These are phyloP conservation scores for Drosophila picticornis DNA, from an alignment of 2,888 invertebrate species.

Conservation along the genomic window DNA sequence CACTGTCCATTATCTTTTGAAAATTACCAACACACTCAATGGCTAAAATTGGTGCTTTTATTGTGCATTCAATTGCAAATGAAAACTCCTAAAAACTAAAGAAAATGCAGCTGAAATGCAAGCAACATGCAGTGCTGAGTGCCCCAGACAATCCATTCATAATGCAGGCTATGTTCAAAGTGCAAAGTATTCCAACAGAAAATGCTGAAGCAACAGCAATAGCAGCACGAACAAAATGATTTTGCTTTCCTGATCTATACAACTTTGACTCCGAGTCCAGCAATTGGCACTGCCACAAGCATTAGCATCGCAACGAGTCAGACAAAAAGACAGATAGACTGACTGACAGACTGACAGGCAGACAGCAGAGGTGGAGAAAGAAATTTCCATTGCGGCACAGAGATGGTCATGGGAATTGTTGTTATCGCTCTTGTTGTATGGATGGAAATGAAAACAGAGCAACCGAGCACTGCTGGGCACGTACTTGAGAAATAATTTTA, in stretches of 20 bases:
- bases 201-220: constrained; percentile 12
- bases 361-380: neutral
- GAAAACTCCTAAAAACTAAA: constrained; percentile 46
- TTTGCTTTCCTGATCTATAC: neutral
- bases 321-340: constrained; percentile 21
- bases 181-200: constrained; percentile 64
- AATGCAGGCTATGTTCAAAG: constrained; percentile 75
- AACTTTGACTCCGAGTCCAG: constrained; percentile 26
- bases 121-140: constrained; percentile 17
- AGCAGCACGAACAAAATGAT: constrained; percentile 29
- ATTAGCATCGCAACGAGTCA: constrained; percentile 65
- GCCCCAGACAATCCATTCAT: constrained; percentile 60
- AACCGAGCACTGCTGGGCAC: constrained; percentile 20
- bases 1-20: constrained; percentile 23
- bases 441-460: constrained; percentile 8
- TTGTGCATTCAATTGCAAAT: constrained; percentile 58
- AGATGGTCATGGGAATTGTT: constrained; percentile 7
- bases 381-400: constrained; percentile 14
- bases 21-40: constrained; percentile 47
- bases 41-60: constrained; percentile 71
- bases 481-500: constrained; percentile 62
- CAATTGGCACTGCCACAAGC: constrained; percentile 47
- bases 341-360: constrained; percentile 7
- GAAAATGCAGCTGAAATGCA: constrained; percentile 58
- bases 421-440: constrained; percentile 1